phyloP scores from a whole-genome alignment of 2,888 invertebrate species.

The Nipponacmea schrenckii region DNA sequence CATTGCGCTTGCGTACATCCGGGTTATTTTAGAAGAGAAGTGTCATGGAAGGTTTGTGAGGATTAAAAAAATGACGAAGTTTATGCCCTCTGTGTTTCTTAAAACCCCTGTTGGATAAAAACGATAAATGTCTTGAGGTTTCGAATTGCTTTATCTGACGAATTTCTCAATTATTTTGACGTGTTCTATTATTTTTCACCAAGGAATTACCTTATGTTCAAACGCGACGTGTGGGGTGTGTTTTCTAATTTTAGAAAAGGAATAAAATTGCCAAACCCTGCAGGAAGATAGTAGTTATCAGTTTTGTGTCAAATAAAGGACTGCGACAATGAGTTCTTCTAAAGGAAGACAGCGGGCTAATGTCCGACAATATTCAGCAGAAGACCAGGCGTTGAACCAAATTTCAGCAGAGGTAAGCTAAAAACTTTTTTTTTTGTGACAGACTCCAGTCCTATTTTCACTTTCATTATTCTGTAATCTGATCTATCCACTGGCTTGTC shows the following conservation, averaged over 20 bases:
- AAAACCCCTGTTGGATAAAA: too few relatives aligned
- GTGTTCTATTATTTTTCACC: too few relatives aligned
- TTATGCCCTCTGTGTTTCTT: background rate
- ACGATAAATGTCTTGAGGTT: too few relatives aligned
- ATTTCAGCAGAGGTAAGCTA: constrained; percentile 98
- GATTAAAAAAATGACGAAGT: constrained; percentile 2
- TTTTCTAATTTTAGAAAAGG: too few relatives aligned
- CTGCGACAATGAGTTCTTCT: constrained; percentile 2
- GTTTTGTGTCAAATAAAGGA: too few relatives aligned
- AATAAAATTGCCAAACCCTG: too few relatives aligned
- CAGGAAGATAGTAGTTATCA: too few relatives aligned
- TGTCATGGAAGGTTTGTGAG: constrained; percentile 3
- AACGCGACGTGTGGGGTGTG: too few relatives aligned
- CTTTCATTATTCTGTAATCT: constrained; percentile 5
- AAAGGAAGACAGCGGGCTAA: constrained; percentile 77
- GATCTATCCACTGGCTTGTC: constrained; percentile 1
- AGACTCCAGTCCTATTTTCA: constrained; percentile 36
- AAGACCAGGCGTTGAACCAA: constrained; percentile 96
- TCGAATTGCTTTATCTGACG: too few relatives aligned
- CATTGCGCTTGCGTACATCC: background rate
- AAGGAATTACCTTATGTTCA: too few relatives aligned
- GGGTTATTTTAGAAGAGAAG: background rate
- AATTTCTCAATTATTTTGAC: too few relatives aligned
- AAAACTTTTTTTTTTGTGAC: background rate
- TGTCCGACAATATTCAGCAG: constrained; percentile 86